Evolutionary conservation across 2,888 invertebrate genomes (phyloP), one percentile per base, ranked within the genome.

Genomic region (Nowickia ferox): DNA sequence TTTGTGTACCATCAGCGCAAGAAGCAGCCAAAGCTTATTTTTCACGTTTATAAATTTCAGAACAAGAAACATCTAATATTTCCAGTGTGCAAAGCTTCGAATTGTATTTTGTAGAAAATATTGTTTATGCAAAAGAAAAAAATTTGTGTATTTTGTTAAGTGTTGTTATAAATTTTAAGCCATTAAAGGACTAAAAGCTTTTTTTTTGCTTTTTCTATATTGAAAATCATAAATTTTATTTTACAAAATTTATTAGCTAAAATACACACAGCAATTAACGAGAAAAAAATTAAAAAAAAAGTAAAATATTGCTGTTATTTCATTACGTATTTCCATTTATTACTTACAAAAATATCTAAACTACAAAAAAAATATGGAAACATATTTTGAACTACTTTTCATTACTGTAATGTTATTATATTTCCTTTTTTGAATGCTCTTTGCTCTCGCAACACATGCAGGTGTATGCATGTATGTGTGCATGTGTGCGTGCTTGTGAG

Each of bases 171-270:
- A 38, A 55, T 57, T 65, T 65, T 48, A 6, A 15, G 51, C 51
- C 30, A 44, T 61, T 57, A 19, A 76, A 76, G 46, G 30, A n/a
- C 68, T 22, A 40, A 51, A 61, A 15, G 42, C 13, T 30, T 53
- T 6, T 30, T 6, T 79, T 46, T 71, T 69, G 10, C 9, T 44
- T 17, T 11, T 68, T 51, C 30, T 30, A 6, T 53, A 69, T 38
- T 68, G 17, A 15, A 57, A 74, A 9, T 74, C 53, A 59, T 81
- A 81, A 75, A 75, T 81, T 42, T 51, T 30, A 40, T 66, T 66
- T 61, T 9, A 15, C 51, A 44, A 30, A 51, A 59, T n/a, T 75
- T 74, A 66, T 74, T 74, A 72, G 65, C 65, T 42, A 65, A 72
- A 76, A n/a, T 48, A 71, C 22, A 51, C n/a, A 55, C 30, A 59